phyloP scores from a whole-genome alignment of 1,140 invertebrate genomes.

The Caenorhabditis inopinata region DNA sequence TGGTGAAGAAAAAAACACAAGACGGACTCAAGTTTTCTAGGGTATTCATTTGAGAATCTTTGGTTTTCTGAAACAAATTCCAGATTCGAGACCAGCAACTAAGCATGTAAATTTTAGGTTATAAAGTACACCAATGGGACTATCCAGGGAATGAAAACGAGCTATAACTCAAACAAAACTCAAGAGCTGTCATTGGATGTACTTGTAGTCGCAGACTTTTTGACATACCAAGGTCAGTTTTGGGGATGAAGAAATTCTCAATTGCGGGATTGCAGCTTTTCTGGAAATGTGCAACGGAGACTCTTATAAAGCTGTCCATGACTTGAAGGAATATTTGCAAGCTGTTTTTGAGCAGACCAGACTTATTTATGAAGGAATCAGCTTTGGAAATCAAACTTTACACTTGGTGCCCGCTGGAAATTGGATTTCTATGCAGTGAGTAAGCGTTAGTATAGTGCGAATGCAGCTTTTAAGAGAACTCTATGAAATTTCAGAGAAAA shows the following conservation, averaged over 20 bases:
- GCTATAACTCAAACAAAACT: conserved; percentile 14
- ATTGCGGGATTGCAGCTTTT: conserved; percentile 32
- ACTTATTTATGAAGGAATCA: neutral
- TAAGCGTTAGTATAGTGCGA: neutral
- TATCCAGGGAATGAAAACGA: conserved; percentile 34
- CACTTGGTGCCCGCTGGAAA: neutral
- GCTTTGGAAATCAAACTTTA: neutral
- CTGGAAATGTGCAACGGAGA: conserved; percentile 43
- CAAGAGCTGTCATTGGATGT: conserved; percentile 43
- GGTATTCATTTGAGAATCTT: too few relatives aligned
- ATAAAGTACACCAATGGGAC: conserved; percentile 41
- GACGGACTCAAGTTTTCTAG: conserved; percentile 15
- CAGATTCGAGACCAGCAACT: too few relatives aligned
- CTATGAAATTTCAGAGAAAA: neutral
- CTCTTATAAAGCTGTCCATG: conserved; percentile 38
- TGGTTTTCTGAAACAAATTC: too few relatives aligned
- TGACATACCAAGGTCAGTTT: conserved; percentile 48
- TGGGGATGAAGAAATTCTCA: neutral
- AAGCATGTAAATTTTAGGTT: conserved; percentile 22
- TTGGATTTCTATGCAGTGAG: conserved; percentile 2
- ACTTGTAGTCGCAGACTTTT: conserved; percentile 49
- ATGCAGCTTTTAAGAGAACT: neutral
- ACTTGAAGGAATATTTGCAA: conserved; percentile 46
- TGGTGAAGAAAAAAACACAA: neutral
- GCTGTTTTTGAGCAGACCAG: conserved; percentile 49